Evolutionary conservation across 2,113 vertebrate species (phyloP).

Genomic region (Scopus umbretta): DNA sequence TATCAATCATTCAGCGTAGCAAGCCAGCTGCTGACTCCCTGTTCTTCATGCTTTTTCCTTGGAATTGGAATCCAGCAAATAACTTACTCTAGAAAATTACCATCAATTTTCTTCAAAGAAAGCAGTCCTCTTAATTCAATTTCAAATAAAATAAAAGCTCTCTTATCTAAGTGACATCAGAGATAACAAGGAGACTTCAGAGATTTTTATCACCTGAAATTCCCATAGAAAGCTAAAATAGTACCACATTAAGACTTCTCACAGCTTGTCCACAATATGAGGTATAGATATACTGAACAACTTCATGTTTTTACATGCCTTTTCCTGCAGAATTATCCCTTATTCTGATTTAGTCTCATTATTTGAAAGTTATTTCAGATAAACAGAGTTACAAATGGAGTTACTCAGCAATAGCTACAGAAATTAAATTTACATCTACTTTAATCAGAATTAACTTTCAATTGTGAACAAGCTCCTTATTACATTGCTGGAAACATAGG

Average conservation of each 20-base stretch:
- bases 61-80: not conserved
- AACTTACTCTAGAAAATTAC: not conserved
- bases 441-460: conserved; percentile 2
- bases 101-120: not conserved
- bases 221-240: not conserved
- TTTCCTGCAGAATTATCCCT: not conserved
- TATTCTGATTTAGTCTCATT: not conserved
- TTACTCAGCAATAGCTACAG: not conserved
- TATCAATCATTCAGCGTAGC: not conserved
- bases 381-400: not conserved
- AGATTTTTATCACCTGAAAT: not conserved
- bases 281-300: not conserved
- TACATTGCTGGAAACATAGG: not conserved
- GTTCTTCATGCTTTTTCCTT: not conserved
- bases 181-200: not conserved
- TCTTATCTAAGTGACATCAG: not conserved
- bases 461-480: not conserved
- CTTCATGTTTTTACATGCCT: not conserved
- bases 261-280: not conserved
- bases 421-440: conserved; percentile 23
- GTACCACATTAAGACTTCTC: not conserved
- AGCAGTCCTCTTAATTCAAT: not conserved
- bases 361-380: not conserved
- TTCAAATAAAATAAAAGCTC: not conserved
- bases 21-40: not conserved